These are phyloP conservation scores for Erythrocercus mccallii DNA, from an alignment of 2,113 vertebrate species.

Conservation along the genomic window DNA sequence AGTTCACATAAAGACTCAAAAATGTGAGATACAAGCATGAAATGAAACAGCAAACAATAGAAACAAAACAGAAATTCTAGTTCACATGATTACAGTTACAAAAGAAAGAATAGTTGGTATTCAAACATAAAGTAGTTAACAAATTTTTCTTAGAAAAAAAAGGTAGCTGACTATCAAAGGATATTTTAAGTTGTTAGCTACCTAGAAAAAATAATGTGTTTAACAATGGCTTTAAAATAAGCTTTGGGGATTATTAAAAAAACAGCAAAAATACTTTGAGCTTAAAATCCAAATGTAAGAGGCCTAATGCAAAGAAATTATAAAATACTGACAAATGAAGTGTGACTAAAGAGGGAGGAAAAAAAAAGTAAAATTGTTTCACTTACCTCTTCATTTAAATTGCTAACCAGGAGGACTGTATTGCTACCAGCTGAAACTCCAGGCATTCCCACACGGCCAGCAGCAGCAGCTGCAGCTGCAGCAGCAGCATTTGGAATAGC, in stretches of 20 bases:
- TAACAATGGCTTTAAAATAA: slow-evolving; percentile 54
- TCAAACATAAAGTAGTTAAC: slow-evolving; percentile 66
- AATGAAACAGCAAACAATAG: slow-evolving; percentile 79
- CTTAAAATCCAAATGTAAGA: slow-evolving; percentile 64
- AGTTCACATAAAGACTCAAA: slow-evolving; percentile 78
- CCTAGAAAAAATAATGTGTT: slow-evolving; percentile 63
- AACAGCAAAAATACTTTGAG: slow-evolving; percentile 59
- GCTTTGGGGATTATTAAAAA: slow-evolving; percentile 33
- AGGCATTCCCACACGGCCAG: slow-evolving; percentile 91
- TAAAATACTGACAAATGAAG: slow-evolving; percentile 68
- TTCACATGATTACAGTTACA: slow-evolving; percentile 57
- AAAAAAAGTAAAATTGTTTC: slow-evolving; percentile 27
- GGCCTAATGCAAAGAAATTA: slow-evolving; percentile 67
- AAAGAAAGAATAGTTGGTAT: slow-evolving; percentile 60
- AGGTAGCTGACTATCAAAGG: slow-evolving; percentile 62
- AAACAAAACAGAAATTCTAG: slow-evolving; percentile 63
- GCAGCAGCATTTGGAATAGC: slow-evolving; percentile 86
- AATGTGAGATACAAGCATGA: slow-evolving; percentile 77
- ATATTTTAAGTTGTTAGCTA: slow-evolving; percentile 47
- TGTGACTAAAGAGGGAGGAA: background rate
- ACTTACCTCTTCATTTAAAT: slow-evolving; percentile 99
- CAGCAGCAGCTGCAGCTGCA: slow-evolving; percentile 91
- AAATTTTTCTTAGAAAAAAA: slow-evolving; percentile 72
- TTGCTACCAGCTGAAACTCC: slow-evolving; percentile 86
- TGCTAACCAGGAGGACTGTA: slow-evolving; percentile 96